Percentiles rank a stretch among this genome's conserved stretches.
phyloP scores from a whole-genome alignment of 1,140 invertebrate genomes.

The Mercenaria mercenaria region DNA sequence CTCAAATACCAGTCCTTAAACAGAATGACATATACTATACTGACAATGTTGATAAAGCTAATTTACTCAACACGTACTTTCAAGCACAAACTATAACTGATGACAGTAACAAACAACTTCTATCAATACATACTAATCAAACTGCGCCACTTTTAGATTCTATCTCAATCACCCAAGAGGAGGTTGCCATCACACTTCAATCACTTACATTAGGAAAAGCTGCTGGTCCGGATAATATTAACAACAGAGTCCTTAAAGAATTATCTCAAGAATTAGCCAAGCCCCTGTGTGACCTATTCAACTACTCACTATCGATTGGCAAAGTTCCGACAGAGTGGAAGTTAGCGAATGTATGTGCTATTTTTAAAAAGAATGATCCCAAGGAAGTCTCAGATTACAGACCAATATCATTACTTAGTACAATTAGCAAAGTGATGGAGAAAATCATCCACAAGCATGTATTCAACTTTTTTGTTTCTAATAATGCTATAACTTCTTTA shows the following conservation, averaged over 20 bases:
- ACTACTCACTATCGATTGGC: background rate
- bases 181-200: background rate
- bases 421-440: constrained; percentile 47
- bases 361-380: background rate
- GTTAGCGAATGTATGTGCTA: background rate
- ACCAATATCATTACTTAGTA: background rate
- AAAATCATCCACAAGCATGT: constrained; percentile 58
- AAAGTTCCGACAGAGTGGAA: background rate
- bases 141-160: background rate
- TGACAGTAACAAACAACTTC: background rate
- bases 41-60: background rate
- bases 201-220: background rate
- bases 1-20: background rate
- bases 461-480: constrained; percentile 29
- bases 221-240: background rate
- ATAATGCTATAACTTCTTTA: no score
- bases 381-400: background rate
- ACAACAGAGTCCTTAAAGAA: background rate
- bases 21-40: background rate
- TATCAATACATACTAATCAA: background rate
- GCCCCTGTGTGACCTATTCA: background rate
- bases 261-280: background rate
- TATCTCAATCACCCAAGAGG: background rate
- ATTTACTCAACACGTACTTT: background rate
- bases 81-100: background rate